Conservation (phyloP, 2,797 vertebrate species). For the Hapalemur alaotrensis region DNA sequence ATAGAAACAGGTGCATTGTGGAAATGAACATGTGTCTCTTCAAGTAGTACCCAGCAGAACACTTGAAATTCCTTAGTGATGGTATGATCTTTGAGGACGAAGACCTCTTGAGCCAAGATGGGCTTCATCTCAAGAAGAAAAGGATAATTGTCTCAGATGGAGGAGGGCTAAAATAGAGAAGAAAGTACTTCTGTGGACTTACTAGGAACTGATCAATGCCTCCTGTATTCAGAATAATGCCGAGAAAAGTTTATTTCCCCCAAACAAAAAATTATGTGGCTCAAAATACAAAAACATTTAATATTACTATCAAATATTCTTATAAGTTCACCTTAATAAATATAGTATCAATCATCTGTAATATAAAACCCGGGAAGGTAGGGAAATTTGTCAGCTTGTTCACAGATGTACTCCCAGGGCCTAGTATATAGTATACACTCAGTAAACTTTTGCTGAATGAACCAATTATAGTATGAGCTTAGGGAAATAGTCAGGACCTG, state of each 20-base stretch:
- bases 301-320: neutral
- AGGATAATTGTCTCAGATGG: neutral
- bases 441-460: neutral
- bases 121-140: slow-evolving; percentile 19
- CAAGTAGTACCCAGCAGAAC: slow-evolving; percentile 49
- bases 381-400: neutral
- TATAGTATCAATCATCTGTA: neutral
- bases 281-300: slow-evolving; percentile 1
- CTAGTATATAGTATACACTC: neutral
- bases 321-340: neutral
- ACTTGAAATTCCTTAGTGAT: slow-evolving; percentile 75
- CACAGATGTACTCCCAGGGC: neutral
- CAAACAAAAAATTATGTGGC: neutral
- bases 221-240: neutral
- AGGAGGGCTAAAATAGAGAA: neutral
- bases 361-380: neutral
- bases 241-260: neutral
- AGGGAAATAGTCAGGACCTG: neutral
- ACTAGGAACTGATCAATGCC: neutral
- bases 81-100: slow-evolving; percentile 32
- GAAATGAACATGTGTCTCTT: slow-evolving; percentile 59
- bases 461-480: neutral
- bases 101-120: slow-evolving; percentile 44
- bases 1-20: slow-evolving; percentile 68
- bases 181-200: neutral